Base-by-base conservation (phyloP, 92 coral and sea anemone species). In the Epizoanthus stellaris region DNA sequence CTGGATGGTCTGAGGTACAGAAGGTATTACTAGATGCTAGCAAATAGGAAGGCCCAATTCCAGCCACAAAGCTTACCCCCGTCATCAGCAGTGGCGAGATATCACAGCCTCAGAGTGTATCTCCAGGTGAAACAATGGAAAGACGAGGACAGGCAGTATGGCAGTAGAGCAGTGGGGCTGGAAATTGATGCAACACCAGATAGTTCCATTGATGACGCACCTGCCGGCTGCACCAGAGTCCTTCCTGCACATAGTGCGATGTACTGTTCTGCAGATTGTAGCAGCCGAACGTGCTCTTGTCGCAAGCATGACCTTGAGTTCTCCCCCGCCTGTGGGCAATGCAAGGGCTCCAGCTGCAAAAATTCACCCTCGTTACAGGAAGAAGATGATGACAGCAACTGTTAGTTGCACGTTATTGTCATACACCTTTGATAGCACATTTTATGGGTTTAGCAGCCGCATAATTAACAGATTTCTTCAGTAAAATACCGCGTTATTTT, bases 281-380 rank as follows among this genome's bases (percentile, higher is more conserved):
- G 86, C 81, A 79, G 43, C n/a, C 38, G 53, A 38, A 67, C 60
- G 49, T 80, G 86, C 43, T 45, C 86, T 30, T 87, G 85, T 71
- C 80, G 72, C 45, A 80, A 87, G 61, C 7, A 79, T 42, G 53
- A 57, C 20, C 75, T 67, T 3, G 80, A 79, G 86, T 87, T 63
- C 67, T 79, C 80, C 34, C 80, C 80, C 16, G 90, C 82, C 36
- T 72, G 81, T 57, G 82, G 79, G 19, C 88, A 84, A 73, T 89
- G 86, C 73, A 77, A 63, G 67, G 92, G 88, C 30, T 53, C 88
- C 34, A 87, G 58, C 57, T 88, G 88, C 52, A 88, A 84, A 7
- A 88, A 61, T 61, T 61, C 66, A 7, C 70, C 70, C 70, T 34
- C 36, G 30, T 39, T 64, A 4, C 36, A 39, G 25, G 70, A 64